Evolutionary conservation across 2,113 vertebrate species (phyloP).

Genomic region (Gorsachius goisagi): DNA sequence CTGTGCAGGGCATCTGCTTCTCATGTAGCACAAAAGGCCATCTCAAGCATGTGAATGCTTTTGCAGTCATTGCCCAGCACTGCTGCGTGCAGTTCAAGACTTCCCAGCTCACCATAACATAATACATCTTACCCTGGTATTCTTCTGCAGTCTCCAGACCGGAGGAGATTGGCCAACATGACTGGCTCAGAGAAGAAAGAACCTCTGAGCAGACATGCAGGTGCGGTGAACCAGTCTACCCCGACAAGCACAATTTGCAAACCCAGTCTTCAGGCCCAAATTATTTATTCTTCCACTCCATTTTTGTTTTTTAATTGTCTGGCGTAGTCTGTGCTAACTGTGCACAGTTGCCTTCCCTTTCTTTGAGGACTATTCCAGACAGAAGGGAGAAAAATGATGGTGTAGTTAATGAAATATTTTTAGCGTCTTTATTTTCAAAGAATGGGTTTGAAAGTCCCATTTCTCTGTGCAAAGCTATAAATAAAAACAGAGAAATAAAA

Average conservation of each 20-base stretch:
- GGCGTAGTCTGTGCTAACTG: conserved; percentile 7
- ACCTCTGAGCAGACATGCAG: background rate
- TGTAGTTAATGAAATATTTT: background rate
- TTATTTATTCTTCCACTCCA: background rate
- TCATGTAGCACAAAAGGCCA: background rate
- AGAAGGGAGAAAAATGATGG: background rate
- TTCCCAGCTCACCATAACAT: background rate
- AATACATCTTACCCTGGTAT: background rate
- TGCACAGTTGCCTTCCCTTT: background rate
- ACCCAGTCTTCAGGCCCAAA: background rate
- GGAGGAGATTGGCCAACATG: background rate
- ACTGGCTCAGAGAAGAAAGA: background rate
- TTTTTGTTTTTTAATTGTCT: background rate
- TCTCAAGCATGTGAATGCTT: background rate
- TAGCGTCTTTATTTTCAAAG: background rate
- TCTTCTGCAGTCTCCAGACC: background rate
- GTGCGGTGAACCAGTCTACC: background rate
- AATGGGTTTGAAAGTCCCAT: background rate
- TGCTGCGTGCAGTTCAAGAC: background rate
- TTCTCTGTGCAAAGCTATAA: conserved; percentile 2
- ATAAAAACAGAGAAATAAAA: background rate
- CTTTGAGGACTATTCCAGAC: background rate
- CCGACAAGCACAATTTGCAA: background rate
- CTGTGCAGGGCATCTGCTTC: background rate
- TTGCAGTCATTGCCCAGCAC: background rate